Evolutionary conservation across 2,797 vertebrate species (phyloP).

Genomic region (Argyrosomus regius): DNA sequence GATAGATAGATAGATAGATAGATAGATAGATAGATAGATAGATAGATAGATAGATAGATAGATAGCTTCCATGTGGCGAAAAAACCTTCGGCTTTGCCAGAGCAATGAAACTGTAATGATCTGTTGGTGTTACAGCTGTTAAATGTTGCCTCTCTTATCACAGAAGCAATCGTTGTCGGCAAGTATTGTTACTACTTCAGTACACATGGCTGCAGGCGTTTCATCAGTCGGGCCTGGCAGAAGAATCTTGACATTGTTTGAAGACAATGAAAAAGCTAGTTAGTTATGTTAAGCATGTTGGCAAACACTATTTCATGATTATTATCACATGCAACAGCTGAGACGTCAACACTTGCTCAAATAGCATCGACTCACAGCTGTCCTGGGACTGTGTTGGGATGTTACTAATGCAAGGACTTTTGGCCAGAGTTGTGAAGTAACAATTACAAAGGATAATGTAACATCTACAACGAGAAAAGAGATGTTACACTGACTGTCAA

Average conservation of each 20-base stretch:
- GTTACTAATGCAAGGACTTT: slow-evolving; percentile 25
- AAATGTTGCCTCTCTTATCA: slow-evolving; percentile 50
- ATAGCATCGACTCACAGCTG: slow-evolving; percentile 53
- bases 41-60: slow-evolving; percentile 28
- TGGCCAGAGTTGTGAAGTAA: slow-evolving; percentile 17
- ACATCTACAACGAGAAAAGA: neutral
- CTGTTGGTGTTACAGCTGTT: slow-evolving; percentile 42
- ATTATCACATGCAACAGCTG: slow-evolving; percentile 56
- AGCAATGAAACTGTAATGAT: slow-evolving; percentile 49
- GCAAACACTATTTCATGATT: slow-evolving; percentile 52
- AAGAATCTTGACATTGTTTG: slow-evolving; percentile 54
- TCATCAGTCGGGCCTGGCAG: slow-evolving; percentile 1
- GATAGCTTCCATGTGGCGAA: slow-evolving; percentile 7
- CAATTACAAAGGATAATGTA: neutral
- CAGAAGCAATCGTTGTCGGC: slow-evolving; percentile 16
- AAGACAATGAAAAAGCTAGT: slow-evolving; percentile 53
- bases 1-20: slow-evolving; percentile 27
- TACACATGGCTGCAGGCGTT: slow-evolving; percentile 27
- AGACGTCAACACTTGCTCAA: slow-evolving; percentile 54
- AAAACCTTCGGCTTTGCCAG: slow-evolving; percentile 38
- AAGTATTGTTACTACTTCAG: slow-evolving; percentile 16
- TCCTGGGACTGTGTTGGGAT: slow-evolving; percentile 17
- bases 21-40: slow-evolving; percentile 20
- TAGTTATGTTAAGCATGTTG: slow-evolving; percentile 52
- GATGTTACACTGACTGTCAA: neutral